These are phyloP conservation scores for Dasypogon diadema DNA, from an alignment of 2,888 invertebrate species.

Conservation along the genomic window DNA sequence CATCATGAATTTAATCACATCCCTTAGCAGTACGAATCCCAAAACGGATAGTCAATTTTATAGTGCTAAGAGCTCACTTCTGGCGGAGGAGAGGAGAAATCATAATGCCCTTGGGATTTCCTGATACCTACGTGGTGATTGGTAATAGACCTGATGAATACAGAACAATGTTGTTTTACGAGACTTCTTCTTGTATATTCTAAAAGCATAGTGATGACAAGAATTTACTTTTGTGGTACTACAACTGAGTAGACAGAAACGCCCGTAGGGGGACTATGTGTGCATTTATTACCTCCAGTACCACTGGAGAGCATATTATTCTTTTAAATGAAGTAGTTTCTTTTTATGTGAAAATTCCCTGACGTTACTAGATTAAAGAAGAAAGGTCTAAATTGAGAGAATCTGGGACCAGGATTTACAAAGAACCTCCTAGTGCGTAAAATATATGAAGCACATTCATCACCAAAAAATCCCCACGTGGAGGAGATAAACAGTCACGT, in stretches of 20 bases:
- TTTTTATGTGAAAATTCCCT: conserved; percentile 26
- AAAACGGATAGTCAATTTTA: conserved; percentile 27
- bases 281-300: conserved; percentile 38
- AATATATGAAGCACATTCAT: conserved; percentile 23
- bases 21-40: conserved; percentile 19
- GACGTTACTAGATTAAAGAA: conserved; percentile 5
- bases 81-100: conserved; percentile 14
- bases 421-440: conserved; percentile 6
- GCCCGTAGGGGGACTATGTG: background rate
- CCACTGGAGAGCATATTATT: conserved; percentile 3
- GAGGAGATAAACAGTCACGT: conserved; percentile 24
- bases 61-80: conserved; percentile 12
- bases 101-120: conserved; percentile 27
- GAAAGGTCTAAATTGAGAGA: conserved; percentile 22
- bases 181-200: conserved; percentile 17
- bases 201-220: conserved; percentile 25
- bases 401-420: conserved; percentile 1
- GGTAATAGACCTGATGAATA: conserved; percentile 42
- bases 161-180: conserved; percentile 29
- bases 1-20: conserved; percentile 40
- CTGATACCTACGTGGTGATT: conserved; percentile 30
- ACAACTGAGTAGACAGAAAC: background rate
- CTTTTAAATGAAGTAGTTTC: conserved; percentile 13
- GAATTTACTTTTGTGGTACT: background rate
- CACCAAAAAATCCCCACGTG: conserved; percentile 4